Conservation (phyloP, 2,888 invertebrate genomes). For the Crematogaster levior region DNA sequence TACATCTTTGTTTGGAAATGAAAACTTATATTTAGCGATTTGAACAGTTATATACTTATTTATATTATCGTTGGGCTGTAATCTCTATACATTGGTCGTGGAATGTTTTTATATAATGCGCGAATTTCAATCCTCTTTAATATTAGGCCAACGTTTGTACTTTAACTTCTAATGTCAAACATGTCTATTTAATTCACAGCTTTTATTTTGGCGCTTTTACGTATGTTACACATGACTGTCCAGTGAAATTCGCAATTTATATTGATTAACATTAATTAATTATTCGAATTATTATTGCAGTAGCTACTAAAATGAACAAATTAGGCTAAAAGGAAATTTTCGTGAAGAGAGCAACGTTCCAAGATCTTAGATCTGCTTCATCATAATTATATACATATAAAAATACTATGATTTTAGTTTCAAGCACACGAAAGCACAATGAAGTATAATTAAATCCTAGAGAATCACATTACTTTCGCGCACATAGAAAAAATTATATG, state of each 20-base stretch:
- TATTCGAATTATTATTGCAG: neutral
- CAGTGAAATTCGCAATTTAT: constrained; percentile 10
- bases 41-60: neutral
- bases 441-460: neutral
- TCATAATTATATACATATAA: neutral
- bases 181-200: constrained; percentile 30
- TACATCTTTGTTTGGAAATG: constrained; percentile 26
- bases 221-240: neutral
- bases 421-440: neutral
- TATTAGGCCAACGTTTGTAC: constrained; percentile 46
- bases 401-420: neutral
- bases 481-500: neutral
- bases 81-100: constrained; percentile 28
- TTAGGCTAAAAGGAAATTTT: neutral
- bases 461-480: neutral
- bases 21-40: constrained; percentile 15
- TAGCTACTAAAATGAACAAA: neutral
- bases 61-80: constrained; percentile 19
- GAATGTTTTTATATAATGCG: constrained; percentile 15
- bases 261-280: neutral
- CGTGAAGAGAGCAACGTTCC: neutral
- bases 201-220: constrained; percentile 28
- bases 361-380: neutral
- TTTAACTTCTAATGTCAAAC: neutral
- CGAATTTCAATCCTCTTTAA: neutral